Evolutionary conservation across 2,888 invertebrate genomes (phyloP).

Genomic region (Luperina nickerlii): DNA sequence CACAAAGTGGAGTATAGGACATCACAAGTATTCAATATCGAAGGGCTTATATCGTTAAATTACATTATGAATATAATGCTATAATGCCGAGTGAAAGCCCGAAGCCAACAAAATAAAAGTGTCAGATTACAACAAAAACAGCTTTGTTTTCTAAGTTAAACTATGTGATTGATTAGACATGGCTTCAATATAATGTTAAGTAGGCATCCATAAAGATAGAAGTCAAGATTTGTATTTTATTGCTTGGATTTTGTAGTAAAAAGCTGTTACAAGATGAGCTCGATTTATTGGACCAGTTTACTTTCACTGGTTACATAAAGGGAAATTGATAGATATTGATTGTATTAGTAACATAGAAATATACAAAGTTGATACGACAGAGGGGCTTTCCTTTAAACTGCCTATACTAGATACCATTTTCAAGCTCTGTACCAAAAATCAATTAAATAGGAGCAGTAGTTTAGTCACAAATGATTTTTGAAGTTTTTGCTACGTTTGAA

Average conservation of each 20-base stretch:
- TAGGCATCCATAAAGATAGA: conserved; percentile 23
- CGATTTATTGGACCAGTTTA: conserved; percentile 33
- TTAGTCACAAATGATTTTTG: too few relatives aligned
- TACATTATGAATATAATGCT: conserved; percentile 56
- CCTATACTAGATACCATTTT: too few relatives aligned
- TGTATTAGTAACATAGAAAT: not conserved
- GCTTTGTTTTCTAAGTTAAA: conserved; percentile 58
- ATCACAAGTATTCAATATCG: conserved; percentile 40
- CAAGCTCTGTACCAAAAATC: too few relatives aligned
- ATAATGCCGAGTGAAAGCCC: conserved; percentile 54
- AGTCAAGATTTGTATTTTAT: conserved; percentile 22
- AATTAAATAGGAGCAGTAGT: too few relatives aligned
- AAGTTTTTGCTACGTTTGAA: too few relatives aligned
- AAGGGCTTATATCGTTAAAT: conserved; percentile 56
- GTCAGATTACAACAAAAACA: conserved; percentile 60
- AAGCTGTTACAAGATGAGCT: conserved; percentile 24
- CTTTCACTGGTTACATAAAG: conserved; percentile 14
- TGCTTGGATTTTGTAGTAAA: conserved; percentile 18
- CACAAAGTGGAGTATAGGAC: conserved; percentile 19
- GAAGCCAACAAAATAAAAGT: conserved; percentile 68
- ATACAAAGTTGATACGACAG: too few relatives aligned
- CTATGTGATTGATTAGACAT: conserved; percentile 54
- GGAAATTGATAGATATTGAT: not conserved
- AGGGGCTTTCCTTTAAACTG: too few relatives aligned
- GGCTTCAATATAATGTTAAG: conserved; percentile 34